A percentile compares a stretch with the other conserved stretches of the same genome.
Conservation (phyloP, 92 coral and sea anemone genomes). For the Epizoanthus scotinus region DNA sequence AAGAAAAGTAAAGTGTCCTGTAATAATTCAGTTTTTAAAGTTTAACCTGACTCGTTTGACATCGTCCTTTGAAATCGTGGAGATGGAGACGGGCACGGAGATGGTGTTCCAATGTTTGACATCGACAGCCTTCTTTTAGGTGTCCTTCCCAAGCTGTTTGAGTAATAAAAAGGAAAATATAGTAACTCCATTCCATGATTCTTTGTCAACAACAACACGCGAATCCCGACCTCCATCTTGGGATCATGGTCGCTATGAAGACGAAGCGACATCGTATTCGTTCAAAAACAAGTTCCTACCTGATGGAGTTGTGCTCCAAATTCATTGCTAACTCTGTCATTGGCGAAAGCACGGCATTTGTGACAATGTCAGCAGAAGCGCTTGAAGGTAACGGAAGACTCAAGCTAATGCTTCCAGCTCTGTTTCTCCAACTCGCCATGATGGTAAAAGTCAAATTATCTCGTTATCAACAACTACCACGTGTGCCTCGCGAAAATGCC, state of each 20-base stretch:
- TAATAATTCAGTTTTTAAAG: neutral
- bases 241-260: neutral
- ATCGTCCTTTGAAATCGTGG: conserved; percentile 70
- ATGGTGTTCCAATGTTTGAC: conserved; percentile 71
- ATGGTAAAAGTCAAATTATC: conserved; percentile 57
- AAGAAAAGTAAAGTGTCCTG: neutral
- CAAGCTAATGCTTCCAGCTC: conserved; percentile 88
- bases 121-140: conserved; percentile 93
- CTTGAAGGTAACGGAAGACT: conserved; percentile 64
- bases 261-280: conserved; percentile 4
- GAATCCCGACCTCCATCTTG: conserved; percentile 8
- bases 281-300: conserved; percentile 50
- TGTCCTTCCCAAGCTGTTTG: conserved; percentile 76
- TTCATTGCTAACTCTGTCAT: conserved; percentile 91
- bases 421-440: conserved; percentile 82
- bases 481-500: conserved; percentile 45
- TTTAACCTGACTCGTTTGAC: conserved; percentile 95
- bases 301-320: conserved; percentile 82
- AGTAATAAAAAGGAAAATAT: neutral
- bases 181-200: neutral
- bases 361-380: conserved; percentile 58
- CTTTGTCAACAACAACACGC: neutral
- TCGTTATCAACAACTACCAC: conserved; percentile 46
- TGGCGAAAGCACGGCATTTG: conserved; percentile 92
- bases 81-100: conserved; percentile 69